These are phyloP conservation scores for Brassicogethes aeneus DNA, from an alignment of 2,888 invertebrate genomes.

Conservation along the genomic window DNA sequence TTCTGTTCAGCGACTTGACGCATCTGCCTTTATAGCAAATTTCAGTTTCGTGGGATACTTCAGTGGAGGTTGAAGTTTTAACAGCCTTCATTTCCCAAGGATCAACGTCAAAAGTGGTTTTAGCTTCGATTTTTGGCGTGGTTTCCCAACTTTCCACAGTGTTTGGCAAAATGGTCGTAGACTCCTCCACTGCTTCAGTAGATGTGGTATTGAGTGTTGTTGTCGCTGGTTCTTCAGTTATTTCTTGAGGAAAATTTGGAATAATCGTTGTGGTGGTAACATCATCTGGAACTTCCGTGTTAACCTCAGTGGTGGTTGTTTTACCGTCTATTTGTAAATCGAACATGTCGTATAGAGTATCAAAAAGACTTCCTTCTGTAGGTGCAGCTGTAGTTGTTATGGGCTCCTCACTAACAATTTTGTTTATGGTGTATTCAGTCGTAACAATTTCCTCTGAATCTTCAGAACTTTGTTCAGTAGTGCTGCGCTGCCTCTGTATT, in stretches of 20 bases:
- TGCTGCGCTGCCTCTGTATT: conserved; percentile 37
- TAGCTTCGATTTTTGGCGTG: conserved; percentile 26
- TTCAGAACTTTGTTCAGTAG: conserved; percentile 6
- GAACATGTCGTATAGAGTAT: conserved; percentile 35
- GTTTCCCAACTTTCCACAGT: conserved; percentile 10
- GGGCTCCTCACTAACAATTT: conserved; percentile 4
- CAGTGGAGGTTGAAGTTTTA: conserved; percentile 72
- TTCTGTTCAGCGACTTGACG: conserved; percentile 50
- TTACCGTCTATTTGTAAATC: conserved; percentile 25
- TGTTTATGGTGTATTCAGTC: conserved; percentile 8
- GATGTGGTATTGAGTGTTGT: conserved; percentile 6
- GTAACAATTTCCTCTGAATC: neutral
- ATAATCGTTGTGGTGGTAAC: conserved; percentile 16
- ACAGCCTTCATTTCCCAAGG: conserved; percentile 49
- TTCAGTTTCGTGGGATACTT: conserved; percentile 78
- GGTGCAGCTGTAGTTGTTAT: conserved; percentile 8
- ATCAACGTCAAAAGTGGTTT: conserved; percentile 26
- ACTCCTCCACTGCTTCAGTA: conserved; percentile 4
- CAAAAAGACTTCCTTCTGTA: conserved; percentile 27
- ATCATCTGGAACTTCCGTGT: neutral
- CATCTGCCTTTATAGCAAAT: conserved; percentile 82
- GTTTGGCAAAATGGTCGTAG: conserved; percentile 7
- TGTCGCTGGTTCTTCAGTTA: conserved; percentile 20
- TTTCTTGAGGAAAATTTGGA: conserved; percentile 29
- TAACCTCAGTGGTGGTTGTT: conserved; percentile 4